Evolutionary conservation across 2,113 vertebrate genomes (phyloP).

Genomic region (Onychorhynchus coronatus): DNA sequence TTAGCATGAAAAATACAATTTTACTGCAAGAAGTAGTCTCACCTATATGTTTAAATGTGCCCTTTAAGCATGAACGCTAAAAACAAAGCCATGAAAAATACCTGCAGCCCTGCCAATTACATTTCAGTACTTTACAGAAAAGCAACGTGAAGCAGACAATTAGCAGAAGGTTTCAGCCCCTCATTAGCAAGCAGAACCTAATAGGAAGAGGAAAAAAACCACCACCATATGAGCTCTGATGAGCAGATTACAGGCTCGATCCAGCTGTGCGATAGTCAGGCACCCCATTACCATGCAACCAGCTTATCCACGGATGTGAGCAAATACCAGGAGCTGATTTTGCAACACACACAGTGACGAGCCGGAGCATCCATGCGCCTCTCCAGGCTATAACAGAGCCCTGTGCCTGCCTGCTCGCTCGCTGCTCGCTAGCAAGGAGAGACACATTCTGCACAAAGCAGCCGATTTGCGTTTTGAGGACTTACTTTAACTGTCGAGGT

Average conservation of each 20-base stretch:
- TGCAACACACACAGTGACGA: background rate
- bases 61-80: background rate
- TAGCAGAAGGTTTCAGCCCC: slow-evolving; percentile 23
- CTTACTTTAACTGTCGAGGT: slow-evolving; percentile 95
- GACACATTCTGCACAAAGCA: background rate
- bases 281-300: slow-evolving; percentile 11
- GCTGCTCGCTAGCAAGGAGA: background rate
- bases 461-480: background rate
- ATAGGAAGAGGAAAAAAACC: background rate
- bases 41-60: slow-evolving; percentile 1
- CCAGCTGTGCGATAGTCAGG: slow-evolving; percentile 21
- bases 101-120: slow-evolving; percentile 14
- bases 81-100: background rate
- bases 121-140: background rate
- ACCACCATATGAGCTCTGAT: background rate
- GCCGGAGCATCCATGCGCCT: background rate
- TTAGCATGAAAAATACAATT: slow-evolving; percentile 20
- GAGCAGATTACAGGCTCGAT: background rate
- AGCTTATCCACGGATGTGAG: background rate
- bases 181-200: slow-evolving; percentile 19
- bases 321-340: slow-evolving; percentile 2
- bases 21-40: background rate
- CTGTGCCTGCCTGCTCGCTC: background rate
- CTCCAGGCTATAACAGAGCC: background rate
- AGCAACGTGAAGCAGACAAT: background rate